Conservation (phyloP, 2,797 vertebrate species). For the Dryobates pubescens region DNA sequence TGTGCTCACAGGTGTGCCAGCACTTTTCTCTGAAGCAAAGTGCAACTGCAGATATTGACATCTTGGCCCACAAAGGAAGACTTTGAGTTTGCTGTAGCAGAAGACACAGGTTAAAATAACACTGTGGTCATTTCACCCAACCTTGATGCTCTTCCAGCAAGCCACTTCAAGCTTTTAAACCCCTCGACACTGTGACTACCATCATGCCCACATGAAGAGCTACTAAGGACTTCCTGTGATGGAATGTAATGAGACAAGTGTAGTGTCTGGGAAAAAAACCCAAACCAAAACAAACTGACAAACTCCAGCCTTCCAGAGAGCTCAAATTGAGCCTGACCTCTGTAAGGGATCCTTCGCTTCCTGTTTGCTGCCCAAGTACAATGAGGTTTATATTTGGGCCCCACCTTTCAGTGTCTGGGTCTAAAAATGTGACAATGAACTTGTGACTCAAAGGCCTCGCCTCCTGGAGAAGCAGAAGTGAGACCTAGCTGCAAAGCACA, state of each 20-base stretch:
- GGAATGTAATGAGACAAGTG: conserved; percentile 54
- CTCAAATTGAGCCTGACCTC: not conserved
- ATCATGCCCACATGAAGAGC: not conserved
- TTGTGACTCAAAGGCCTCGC: conserved; percentile 21
- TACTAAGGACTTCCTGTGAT: conserved; percentile 38
- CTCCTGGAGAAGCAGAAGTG: not conserved
- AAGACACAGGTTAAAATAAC: not conserved
- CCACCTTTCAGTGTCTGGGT: conserved; percentile 30
- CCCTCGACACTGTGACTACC: not conserved
- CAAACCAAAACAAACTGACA: conserved; percentile 5
- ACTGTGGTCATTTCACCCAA: not conserved
- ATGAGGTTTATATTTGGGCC: not conserved
- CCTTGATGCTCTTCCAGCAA: not conserved
- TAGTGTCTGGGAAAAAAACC: conserved; percentile 3
- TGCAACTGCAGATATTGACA: not conserved
- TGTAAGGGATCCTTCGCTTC: conserved; percentile 50
- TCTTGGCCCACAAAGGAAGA: not conserved
- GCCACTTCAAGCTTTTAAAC: not conserved
- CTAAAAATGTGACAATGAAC: conserved; percentile 60
- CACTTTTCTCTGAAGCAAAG: not conserved
- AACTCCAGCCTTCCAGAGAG: not conserved
- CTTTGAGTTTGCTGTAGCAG: not conserved
- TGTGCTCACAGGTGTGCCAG: not conserved
- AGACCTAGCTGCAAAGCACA: not conserved
- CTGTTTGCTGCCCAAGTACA: conserved; percentile 57